These are phyloP conservation scores for Metopolophium dirhodum DNA, from an alignment of 1,140 invertebrate species.

Conservation along the genomic window DNA sequence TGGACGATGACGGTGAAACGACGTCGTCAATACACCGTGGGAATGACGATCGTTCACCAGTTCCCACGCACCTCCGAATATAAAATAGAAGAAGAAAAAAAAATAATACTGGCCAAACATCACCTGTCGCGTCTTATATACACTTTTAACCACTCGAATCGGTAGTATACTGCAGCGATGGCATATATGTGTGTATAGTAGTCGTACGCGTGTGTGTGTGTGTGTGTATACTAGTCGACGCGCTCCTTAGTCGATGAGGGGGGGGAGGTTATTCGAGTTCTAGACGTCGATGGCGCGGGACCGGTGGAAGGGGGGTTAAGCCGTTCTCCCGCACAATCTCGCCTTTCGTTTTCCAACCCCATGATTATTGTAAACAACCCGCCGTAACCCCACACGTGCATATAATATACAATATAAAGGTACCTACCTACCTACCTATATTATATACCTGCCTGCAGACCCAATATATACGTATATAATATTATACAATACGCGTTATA, in stretches of 20 bases:
- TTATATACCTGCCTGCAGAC: not conserved
- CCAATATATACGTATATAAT: not conserved
- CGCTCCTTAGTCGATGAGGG: not conserved
- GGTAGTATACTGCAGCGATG: slow-evolving; percentile 7
- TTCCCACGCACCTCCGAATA: slow-evolving; percentile 53
- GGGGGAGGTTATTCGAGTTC: not conserved
- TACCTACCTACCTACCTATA: not conserved
- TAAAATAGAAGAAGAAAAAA: slow-evolving; percentile 40
- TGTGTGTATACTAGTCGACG: not conserved
- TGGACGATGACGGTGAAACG: slow-evolving; percentile 56
- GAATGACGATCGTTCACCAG: slow-evolving; percentile 56
- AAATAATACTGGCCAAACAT: slow-evolving; percentile 56
- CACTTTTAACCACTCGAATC: slow-evolving; percentile 56
- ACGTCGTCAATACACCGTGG: slow-evolving; percentile 53
- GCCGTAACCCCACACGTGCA: not conserved
- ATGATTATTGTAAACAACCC: slow-evolving; percentile 48
- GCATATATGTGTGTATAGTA: not conserved
- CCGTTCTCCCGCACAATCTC: slow-evolving; percentile 49
- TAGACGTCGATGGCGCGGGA: not conserved
- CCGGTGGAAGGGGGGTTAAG: not conserved
- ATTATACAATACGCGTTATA: not conserved
- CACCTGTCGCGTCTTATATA: slow-evolving; percentile 51
- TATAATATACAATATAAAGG: not conserved
- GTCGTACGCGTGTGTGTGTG: not conserved
- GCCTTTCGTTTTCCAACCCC: slow-evolving; percentile 56